Base-by-base conservation (phyloP, 1,140 invertebrate genomes). In the Eueides isabella region DNA sequence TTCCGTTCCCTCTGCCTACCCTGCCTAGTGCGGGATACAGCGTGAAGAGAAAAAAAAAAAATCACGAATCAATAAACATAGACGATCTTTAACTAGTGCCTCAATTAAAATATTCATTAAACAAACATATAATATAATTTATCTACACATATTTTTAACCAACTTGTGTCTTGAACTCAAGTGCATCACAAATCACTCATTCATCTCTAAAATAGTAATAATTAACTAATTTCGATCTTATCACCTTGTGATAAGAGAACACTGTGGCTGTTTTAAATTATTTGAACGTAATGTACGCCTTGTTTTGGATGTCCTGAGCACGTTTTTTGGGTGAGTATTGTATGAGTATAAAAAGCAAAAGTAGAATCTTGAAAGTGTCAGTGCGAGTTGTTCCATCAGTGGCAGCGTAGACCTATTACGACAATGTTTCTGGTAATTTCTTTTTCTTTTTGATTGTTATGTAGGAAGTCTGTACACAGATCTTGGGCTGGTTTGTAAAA, bases 281-380 rank as follows among this genome's bases (percentile, higher is more conserved):
- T n/a, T 33, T 5, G 33, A 55, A n/a, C 0, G 71, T 67, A 80
- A 74, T 69, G 5, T n/a, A 77, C 81, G 69, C 12, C 75, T 80
- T 73, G 85, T 74, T 23, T 55, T 35, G 31, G 72, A 79, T 68
- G 64, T 74, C 75, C 77, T 80, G 70, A 80, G 83, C 88, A 85
- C 81, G 89, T 90, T 90, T 91, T 80, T 90, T 85, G 80, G 85
- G 82, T 83, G 85, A 80, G 83, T 86, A 87, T 89, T 84, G 78
- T 83, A 80, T 82, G 61, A 77, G 83, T 91, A 91, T 91, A 91
- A 85, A 91, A 88, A 86, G 81, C 79, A 85, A 85, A 85, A 80
- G 79, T 80, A 67, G 78, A 41, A 71, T 79, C 72, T 73, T 19
- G 62, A 71, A 71, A 65, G 76, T 79, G 84, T 79, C 88, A 91